Evolutionary conservation across 23 tunicate species (phyloP), one percentile per base, ranked within the genome.

Genomic region (Halocynthia roretzi): DNA sequence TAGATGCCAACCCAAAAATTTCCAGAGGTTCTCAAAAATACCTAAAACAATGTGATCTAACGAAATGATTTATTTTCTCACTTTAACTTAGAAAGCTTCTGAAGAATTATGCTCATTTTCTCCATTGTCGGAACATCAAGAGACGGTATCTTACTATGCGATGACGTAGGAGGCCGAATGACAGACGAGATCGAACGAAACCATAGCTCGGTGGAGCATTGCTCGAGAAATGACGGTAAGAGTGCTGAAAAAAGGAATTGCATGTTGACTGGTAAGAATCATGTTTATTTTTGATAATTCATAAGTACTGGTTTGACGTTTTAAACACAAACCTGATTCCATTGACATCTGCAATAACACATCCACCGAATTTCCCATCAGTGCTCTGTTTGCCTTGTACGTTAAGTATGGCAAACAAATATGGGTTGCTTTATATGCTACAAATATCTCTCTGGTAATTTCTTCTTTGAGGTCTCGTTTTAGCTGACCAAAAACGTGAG

Each of bases 301-400:
- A 31, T 0, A 31, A 31, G 44, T 31, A 31, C 44, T 31, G 44
- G 44, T 31, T 31, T 31, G 44, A 31, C 44, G 44, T 31, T 31
- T 4, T 4, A 66, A 62, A 17, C 5, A 7, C 57, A 54, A 72
- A 85, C 91, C 57, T 53, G 96, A 91, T 68, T 91, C 90, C 77
- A 85, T 81, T 5, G 90, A 75, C 97, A 91, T 85, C 55, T 91
- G 97, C n/a, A 91, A 69, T 77, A 91, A 76, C 7, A 91, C 76
- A 82, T 91, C 97, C 54, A 91, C 80, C 54, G 90, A 76, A 80
- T 76, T 67, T 12, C 86, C 81, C 51, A 91, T 10, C 88, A 89
- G 53, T 7, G 89, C 77, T 75, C 84, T 89, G 83, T 84, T 89
- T 7, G 96, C 68, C 55, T 84, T 89, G 80, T 89, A 89, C 0